phyloP scores from a whole-genome alignment of 2,113 vertebrate genomes.

The Cochlearius cochlearius region DNA sequence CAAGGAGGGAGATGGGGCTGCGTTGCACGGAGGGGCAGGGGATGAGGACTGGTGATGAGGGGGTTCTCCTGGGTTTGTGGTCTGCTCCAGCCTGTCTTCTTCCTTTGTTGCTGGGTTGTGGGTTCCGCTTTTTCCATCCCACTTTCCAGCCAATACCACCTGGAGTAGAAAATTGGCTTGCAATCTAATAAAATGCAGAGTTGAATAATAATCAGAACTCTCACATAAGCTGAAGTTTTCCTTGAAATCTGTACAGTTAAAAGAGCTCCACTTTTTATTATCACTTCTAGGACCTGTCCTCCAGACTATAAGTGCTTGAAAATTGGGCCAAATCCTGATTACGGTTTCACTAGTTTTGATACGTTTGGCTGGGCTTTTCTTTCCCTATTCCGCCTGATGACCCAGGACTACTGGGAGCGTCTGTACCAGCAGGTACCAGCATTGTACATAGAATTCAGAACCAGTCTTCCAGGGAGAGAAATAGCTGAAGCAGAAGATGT shows the following conservation, averaged over 20 bases:
- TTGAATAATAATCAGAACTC: neutral
- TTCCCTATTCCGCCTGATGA: constrained; percentile 93
- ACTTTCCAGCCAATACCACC: neutral
- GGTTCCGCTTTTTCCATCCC: neutral
- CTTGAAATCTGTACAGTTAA: neutral
- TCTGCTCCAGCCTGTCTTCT: neutral
- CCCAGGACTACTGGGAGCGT: constrained; percentile 95
- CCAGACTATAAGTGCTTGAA: constrained; percentile 78
- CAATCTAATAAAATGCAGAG: neutral
- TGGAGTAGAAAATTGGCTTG: neutral
- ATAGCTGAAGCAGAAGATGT: neutral
- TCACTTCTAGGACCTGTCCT: constrained; percentile 81
- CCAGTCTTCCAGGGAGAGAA: neutral
- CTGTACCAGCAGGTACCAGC: constrained; percentile 91
- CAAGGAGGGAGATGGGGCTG: neutral
- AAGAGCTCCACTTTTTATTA: neutral
- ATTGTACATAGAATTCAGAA: neutral
- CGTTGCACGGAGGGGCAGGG: neutral
- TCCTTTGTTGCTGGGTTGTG: neutral
- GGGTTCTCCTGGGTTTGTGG: neutral
- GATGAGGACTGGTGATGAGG: neutral
- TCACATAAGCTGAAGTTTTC: neutral
- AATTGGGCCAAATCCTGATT: constrained; percentile 85
- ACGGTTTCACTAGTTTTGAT: constrained; percentile 93
- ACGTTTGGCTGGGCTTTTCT: constrained; percentile 94